Evolutionary conservation across 2,113 vertebrate species (phyloP).

Genomic region (Lampris megalopsis): DNA sequence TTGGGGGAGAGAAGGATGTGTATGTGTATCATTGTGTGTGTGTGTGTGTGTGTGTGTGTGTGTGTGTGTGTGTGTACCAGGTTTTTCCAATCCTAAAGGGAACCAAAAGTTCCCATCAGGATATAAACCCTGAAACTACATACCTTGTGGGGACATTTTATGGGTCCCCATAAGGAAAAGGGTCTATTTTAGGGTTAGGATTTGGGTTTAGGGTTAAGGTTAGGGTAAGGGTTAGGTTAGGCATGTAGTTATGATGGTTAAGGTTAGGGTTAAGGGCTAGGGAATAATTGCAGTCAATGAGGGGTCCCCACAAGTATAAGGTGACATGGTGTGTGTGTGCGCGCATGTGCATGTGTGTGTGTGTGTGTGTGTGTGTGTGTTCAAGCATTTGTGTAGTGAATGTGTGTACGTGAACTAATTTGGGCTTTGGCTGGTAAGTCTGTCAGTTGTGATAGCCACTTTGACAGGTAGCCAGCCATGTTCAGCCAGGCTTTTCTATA

Average conservation of each 20-base stretch:
- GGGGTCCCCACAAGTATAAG: too few relatives aligned
- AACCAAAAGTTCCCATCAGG: too few relatives aligned
- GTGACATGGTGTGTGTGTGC: neutral
- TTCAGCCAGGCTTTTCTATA: conserved; percentile 46
- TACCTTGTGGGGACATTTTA: too few relatives aligned
- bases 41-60: conserved; percentile 20
- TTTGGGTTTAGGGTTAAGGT: too few relatives aligned
- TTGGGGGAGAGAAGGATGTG: conserved; percentile 34
- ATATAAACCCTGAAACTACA: too few relatives aligned
- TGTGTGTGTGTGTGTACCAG: conserved; percentile 3
- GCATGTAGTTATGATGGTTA: too few relatives aligned
- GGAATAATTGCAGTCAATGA: too few relatives aligned
- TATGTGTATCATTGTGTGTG: conserved; percentile 9
- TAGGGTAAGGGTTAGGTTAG: too few relatives aligned
- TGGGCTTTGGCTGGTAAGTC: conserved; percentile 49
- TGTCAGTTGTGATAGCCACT: conserved; percentile 38
- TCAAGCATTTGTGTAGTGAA: neutral
- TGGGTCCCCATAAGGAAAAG: too few relatives aligned
- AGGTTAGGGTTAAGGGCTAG: too few relatives aligned
- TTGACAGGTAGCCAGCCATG: conserved; percentile 58
- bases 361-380: neutral
- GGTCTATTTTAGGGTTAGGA: too few relatives aligned
- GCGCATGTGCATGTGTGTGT: conserved; percentile 15
- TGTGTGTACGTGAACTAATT: conserved; percentile 3
- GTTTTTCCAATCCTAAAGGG: neutral